A percentile compares a stretch with the other conserved stretches of the same genome.
phyloP scores from a whole-genome alignment of 1,140 invertebrate genomes.

The Orius insidiosus region DNA sequence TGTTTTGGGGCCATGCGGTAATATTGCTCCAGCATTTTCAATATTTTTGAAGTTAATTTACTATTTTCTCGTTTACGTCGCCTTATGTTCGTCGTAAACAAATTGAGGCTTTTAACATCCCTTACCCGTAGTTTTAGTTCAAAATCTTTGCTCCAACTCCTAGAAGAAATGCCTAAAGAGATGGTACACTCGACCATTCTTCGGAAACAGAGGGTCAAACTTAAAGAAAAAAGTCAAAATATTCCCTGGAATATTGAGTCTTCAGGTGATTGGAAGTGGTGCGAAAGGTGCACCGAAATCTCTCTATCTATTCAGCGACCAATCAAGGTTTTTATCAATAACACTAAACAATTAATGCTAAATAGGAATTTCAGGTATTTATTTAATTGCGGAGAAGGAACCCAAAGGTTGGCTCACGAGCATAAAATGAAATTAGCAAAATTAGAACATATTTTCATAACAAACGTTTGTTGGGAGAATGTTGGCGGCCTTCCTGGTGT shows the following conservation, averaged over 20 bases:
- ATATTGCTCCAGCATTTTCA: too few species aligned
- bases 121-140: too few species aligned
- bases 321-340: slow-evolving; percentile 36
- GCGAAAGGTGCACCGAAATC: slow-evolving; percentile 48
- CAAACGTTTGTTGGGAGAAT: slow-evolving; percentile 61
- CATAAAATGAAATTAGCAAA: slow-evolving; percentile 66
- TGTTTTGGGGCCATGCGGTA: too few species aligned
- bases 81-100: too few species aligned
- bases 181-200: slow-evolving; percentile 15
- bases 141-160: too few species aligned
- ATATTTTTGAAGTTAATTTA: too few species aligned
- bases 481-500: slow-evolving; percentile 70
- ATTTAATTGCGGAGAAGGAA: slow-evolving; percentile 88
- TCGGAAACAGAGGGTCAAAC: slow-evolving; percentile 19
- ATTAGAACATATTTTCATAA: slow-evolving; percentile 75
- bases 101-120: too few species aligned
- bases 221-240: slow-evolving; percentile 30
- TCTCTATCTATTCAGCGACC: slow-evolving; percentile 61
- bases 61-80: too few species aligned
- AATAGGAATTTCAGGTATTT: slow-evolving; percentile 62
- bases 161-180: slow-evolving; percentile 15
- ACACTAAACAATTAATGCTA: too few species aligned
- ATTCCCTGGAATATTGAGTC: slow-evolving; percentile 46
- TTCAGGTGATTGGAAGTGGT: slow-evolving; percentile 63
- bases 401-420: slow-evolving; percentile 70